phyloP scores from a whole-genome alignment of 2,888 invertebrate genomes.

The Ornithoptera priamus region DNA sequence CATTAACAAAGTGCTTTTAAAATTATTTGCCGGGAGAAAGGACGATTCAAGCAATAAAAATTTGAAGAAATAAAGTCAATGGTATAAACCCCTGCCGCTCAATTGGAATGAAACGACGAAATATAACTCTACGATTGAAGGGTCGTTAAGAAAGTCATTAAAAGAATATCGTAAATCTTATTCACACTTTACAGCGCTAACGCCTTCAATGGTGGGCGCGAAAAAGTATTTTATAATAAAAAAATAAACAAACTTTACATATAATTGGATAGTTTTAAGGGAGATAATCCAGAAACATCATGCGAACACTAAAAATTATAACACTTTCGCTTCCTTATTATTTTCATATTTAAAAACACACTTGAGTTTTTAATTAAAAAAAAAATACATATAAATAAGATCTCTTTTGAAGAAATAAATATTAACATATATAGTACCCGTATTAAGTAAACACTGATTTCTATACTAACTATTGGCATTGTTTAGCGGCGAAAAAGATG shows the following conservation, averaged over 20 bases:
- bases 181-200: constrained; percentile 32
- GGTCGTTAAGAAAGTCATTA: constrained; percentile 37
- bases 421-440: too few species aligned
- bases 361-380: neutral
- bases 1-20: neutral
- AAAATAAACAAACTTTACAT: neutral
- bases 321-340: neutral
- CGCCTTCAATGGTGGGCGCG: constrained; percentile 10
- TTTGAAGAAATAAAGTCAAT: constrained; percentile 23
- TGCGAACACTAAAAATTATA: neutral
- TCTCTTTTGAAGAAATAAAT: neutral
- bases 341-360: neutral
- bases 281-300: neutral
- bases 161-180: constrained; percentile 36
- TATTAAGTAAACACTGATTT: too few species aligned
- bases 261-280: neutral
- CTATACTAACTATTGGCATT: too few species aligned
- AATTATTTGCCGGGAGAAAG: neutral
- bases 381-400: too few species aligned
- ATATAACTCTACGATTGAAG: constrained; percentile 33
- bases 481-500: too few species aligned
- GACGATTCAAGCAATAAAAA: constrained; percentile 12
- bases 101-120: constrained; percentile 31
- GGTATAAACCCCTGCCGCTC: constrained; percentile 31
- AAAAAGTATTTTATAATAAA: neutral